Conservation (phyloP, 1,140 invertebrate species). For the Ectropis grisescens region DNA sequence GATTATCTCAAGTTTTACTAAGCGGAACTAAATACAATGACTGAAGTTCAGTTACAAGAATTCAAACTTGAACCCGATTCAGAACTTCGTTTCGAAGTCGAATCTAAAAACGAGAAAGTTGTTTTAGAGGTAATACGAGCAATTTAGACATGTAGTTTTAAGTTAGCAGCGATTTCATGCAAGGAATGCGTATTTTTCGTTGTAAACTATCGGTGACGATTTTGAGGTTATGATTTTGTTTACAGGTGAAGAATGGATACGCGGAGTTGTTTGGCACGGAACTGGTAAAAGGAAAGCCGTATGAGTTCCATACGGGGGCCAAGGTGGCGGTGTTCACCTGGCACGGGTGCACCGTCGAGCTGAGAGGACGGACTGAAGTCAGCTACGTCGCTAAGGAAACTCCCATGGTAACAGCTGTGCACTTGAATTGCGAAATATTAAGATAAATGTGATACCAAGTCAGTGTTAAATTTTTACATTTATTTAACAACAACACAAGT, state of each 20-base stretch:
- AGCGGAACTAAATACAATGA: too few species aligned
- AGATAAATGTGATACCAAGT: too few species aligned
- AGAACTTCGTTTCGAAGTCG: conserved; percentile 94
- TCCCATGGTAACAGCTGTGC: conserved; percentile 80
- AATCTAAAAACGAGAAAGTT: conserved; percentile 89
- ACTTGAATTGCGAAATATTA: neutral
- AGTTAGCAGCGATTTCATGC: too few species aligned
- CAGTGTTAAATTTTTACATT: too few species aligned
- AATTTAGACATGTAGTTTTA: too few species aligned
- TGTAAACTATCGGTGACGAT: too few species aligned
- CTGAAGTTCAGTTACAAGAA: conserved; percentile 74
- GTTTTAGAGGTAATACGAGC: conserved; percentile 83
- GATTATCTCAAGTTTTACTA: too few species aligned
- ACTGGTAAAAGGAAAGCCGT: conserved; percentile 92
- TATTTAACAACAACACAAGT: too few species aligned
- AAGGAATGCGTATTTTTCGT: too few species aligned
- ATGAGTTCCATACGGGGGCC: conserved; percentile 90
- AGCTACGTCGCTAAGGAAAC: conserved; percentile 96
- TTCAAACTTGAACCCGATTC: conserved; percentile 90
- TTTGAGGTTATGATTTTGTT: conserved; percentile 11
- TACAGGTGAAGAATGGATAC: conserved; percentile 85
- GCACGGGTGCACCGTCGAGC: conserved; percentile 90
- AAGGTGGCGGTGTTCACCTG: conserved; percentile 98
- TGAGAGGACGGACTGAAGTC: conserved; percentile 90
- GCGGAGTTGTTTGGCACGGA: conserved; percentile 99